These are phyloP conservation scores for Aphidius gifuensis DNA, from an alignment of 1,140 invertebrate genomes.

Conservation along the genomic window DNA sequence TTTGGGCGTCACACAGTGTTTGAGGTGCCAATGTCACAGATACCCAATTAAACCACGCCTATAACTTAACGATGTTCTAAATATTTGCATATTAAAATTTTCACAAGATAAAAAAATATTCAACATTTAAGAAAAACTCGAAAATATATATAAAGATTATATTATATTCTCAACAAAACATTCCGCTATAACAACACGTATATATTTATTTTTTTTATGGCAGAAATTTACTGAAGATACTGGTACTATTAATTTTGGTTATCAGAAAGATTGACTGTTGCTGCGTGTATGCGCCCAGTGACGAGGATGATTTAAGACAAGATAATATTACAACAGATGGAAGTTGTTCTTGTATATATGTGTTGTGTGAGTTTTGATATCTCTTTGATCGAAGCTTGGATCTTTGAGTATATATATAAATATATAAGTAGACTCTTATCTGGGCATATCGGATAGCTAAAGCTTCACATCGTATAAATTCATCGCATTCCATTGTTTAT, in stretches of 20 bases:
- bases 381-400: constrained; percentile 33
- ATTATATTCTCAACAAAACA: not conserved
- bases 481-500: constrained; percentile 46
- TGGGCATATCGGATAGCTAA: constrained; percentile 24
- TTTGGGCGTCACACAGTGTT: constrained; percentile 48
- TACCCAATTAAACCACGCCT: constrained; percentile 45
- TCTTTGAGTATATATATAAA: constrained; percentile 24
- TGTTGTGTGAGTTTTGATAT: constrained; percentile 29
- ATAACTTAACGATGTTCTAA: constrained; percentile 24
- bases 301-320: constrained; percentile 33
- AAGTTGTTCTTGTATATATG: constrained; percentile 29
- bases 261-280: constrained; percentile 17
- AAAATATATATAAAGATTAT: not conserved
- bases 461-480: constrained; percentile 35
- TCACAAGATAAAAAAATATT: too few relatives aligned
- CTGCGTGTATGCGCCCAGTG: constrained; percentile 27
- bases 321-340: constrained; percentile 38
- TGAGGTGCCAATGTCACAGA: constrained; percentile 49
- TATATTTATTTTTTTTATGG: not conserved
- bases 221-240: not conserved
- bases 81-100: too few relatives aligned
- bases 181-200: not conserved
- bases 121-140: not conserved
- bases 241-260: constrained; percentile 4
- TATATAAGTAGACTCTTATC: constrained; percentile 17